A percentile compares a stretch with the other conserved stretches of the same genome.
phyloP scores from a whole-genome alignment of 2,888 invertebrate species.

The Dynastes maya region DNA sequence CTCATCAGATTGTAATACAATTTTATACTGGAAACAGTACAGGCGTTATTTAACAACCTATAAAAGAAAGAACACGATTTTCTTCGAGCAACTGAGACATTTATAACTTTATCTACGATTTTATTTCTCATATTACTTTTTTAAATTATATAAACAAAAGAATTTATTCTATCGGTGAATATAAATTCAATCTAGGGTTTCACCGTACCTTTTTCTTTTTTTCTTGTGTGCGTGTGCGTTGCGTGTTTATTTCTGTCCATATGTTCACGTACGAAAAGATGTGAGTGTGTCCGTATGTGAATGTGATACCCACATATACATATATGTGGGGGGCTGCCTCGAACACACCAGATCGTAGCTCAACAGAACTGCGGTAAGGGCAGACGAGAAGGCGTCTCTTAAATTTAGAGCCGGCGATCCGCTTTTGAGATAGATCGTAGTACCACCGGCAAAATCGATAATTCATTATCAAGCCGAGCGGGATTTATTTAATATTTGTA shows the following conservation, averaged over 20 bases:
- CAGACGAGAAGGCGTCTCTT: constrained; percentile 59
- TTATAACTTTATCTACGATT: constrained; percentile 50
- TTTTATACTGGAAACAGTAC: neutral
- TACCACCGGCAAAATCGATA: constrained; percentile 53
- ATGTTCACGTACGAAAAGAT: neutral
- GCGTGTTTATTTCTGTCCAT: constrained; percentile 11
- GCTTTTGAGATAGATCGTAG: constrained; percentile 57
- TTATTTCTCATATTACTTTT: constrained; percentile 47
- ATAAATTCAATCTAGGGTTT: constrained; percentile 51
- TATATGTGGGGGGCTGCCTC: constrained; percentile 42
- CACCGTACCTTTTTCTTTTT: constrained; percentile 38
- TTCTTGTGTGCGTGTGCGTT: constrained; percentile 26
- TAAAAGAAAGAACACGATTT: constrained; percentile 40
- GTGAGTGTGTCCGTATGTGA: constrained; percentile 10
- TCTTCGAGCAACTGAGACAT: constrained; percentile 33
- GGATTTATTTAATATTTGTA: constrained; percentile 52
- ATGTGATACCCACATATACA: neutral
- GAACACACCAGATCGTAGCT: constrained; percentile 42
- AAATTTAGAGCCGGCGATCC: constrained; percentile 59
- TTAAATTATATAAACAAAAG: constrained; percentile 49
- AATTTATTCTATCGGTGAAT: constrained; percentile 46
- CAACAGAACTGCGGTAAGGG: constrained; percentile 36
- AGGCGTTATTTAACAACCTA: constrained; percentile 15
- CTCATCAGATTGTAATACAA: too few species aligned
- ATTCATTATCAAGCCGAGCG: constrained; percentile 47